phyloP scores from a whole-genome alignment of 2,113 vertebrate species.

The Petrocephalus zakoni region DNA sequence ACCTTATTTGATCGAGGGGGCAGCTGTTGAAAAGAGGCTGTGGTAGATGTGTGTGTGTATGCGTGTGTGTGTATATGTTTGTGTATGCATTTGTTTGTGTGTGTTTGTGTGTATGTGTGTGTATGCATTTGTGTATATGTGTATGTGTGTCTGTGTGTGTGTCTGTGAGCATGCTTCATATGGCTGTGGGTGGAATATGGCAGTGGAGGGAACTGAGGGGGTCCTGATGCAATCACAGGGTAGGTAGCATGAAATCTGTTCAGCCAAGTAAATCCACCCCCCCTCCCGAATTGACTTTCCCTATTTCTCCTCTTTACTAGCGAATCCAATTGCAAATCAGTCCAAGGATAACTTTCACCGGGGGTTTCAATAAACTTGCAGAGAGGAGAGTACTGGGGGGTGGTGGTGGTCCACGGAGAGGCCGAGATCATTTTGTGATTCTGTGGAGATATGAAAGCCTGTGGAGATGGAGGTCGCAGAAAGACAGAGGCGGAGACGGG shows the following conservation, averaged over 20 bases:
- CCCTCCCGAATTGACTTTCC: neutral
- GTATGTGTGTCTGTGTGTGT: neutral
- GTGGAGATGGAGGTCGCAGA: neutral
- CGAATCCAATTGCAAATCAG: neutral
- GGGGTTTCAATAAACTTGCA: neutral
- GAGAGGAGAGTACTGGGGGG: neutral
- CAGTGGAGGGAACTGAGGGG: neutral
- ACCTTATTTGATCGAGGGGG: neutral
- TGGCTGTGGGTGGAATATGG: neutral
- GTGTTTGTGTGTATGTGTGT: neutral
- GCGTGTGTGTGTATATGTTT: no score
- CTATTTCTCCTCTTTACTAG: neutral
- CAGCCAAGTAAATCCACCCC: neutral
- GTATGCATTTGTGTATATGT: neutral
- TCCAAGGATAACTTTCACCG: neutral
- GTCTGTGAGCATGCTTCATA: neutral
- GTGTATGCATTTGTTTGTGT: no score
- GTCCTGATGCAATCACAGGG: neutral
- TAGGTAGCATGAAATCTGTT: neutral
- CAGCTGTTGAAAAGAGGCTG: neutral
- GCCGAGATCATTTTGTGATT: neutral
- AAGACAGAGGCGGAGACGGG: neutral
- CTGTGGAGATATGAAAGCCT: neutral
- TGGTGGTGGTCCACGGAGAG: neutral
- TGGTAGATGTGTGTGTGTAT: no score